A percentile compares a stretch with the other conserved stretches of the same genome.
phyloP scores from a whole-genome alignment of 2,113 vertebrate species.

The Serinus canaria region DNA sequence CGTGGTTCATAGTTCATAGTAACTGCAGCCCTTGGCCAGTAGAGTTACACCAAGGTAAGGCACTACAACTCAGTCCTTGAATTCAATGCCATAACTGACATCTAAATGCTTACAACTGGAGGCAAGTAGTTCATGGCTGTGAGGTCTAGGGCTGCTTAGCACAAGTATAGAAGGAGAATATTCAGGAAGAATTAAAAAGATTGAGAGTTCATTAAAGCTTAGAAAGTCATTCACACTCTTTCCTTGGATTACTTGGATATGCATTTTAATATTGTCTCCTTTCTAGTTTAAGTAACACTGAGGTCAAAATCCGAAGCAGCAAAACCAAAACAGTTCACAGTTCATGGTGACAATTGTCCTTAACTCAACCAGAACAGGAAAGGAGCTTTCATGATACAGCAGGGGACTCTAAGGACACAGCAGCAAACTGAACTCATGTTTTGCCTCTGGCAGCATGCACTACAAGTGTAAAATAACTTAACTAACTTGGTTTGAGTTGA shows the following conservation, averaged over 20 bases:
- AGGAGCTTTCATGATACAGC: neutral
- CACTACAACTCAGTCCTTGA: neutral
- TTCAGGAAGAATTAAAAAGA: neutral
- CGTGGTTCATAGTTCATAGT: neutral
- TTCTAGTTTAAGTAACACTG: neutral
- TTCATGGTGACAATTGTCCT: neutral
- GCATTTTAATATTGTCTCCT: neutral
- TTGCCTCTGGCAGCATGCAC: neutral
- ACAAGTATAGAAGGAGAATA: neutral
- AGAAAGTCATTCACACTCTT: neutral
- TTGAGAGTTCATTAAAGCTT: constrained; percentile 5
- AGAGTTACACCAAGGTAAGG: neutral
- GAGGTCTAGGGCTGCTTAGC: neutral
- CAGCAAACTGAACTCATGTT: neutral
- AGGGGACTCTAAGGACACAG: neutral
- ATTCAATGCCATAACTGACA: neutral
- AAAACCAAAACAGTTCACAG: neutral
- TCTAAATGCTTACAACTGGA: neutral
- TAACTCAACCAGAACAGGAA: neutral
- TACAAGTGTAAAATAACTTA: neutral
- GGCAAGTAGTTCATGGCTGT: neutral
- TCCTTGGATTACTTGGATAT: neutral
- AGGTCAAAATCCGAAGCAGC: neutral
- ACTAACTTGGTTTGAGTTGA: neutral
- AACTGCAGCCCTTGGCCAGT: neutral